These are phyloP conservation scores for Alcedo atthis DNA, from an alignment of 2,797 vertebrate species.

Conservation along the genomic window DNA sequence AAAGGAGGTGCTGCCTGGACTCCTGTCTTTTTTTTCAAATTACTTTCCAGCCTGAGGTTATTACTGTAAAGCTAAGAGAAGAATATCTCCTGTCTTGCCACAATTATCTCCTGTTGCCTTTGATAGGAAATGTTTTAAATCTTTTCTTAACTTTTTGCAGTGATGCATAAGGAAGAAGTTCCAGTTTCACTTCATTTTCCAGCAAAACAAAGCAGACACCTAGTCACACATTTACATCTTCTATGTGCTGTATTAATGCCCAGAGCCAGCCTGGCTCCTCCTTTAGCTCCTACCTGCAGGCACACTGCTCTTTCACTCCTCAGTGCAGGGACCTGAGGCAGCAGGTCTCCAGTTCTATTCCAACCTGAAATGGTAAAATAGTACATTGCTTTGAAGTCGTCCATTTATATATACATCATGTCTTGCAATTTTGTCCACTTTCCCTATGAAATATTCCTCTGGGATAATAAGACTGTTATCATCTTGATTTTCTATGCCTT, in stretches of 20 bases:
- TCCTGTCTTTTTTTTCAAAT: neutral
- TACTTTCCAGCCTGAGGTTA: neutral
- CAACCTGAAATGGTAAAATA: neutral
- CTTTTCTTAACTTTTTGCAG: neutral
- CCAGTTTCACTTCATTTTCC: neutral
- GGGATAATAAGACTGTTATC: neutral
- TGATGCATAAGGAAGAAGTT: neutral
- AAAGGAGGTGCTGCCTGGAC: neutral
- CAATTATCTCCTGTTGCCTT: neutral
- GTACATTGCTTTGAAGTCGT: neutral
- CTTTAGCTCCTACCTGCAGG: neutral
- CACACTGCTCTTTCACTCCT: neutral
- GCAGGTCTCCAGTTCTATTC: neutral
- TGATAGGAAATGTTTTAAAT: neutral
- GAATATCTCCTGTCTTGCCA: neutral
- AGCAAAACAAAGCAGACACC: neutral
- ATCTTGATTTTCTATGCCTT: neutral
- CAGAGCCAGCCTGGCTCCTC: neutral
- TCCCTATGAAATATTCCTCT: neutral
- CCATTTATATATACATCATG: neutral
- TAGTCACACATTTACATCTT: neutral
- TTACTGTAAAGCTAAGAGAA: neutral
- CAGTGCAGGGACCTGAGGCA: neutral
- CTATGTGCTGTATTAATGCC: neutral
- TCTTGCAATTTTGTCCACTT: neutral